These are phyloP conservation scores for Gnathonemus echidnorhynchus DNA, from an alignment of 2,113 vertebrate species.

Conservation along the genomic window DNA sequence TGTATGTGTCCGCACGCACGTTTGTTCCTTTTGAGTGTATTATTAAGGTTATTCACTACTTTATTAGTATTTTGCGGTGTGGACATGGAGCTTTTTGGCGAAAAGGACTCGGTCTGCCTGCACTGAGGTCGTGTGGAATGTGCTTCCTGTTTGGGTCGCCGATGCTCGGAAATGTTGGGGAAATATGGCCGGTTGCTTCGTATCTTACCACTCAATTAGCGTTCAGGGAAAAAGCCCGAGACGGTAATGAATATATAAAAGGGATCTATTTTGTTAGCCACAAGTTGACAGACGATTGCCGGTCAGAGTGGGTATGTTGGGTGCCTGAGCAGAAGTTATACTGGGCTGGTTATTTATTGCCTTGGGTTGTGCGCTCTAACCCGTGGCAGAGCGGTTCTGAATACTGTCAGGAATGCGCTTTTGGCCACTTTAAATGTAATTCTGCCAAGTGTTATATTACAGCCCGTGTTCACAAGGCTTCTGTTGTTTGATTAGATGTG, in stretches of 20 bases:
- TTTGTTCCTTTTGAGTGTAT: not conserved
- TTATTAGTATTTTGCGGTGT: conserved; percentile 5
- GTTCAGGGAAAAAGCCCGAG: not conserved
- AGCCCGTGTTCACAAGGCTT: not conserved
- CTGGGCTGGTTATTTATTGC: not conserved
- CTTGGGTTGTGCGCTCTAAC: not conserved
- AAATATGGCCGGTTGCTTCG: not conserved
- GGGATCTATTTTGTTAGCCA: not conserved
- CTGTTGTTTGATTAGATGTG: not conserved
- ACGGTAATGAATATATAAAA: not conserved
- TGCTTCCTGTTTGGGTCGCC: conserved; percentile 46
- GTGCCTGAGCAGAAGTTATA: not conserved
- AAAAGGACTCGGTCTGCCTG: not conserved
- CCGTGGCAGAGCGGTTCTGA: not conserved
- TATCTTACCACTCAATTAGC: not conserved
- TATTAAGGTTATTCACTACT: not conserved
- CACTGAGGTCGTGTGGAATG: conserved; percentile 44
- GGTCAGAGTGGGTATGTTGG: not conserved
- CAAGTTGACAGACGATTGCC: not conserved
- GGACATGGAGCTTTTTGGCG: conserved; percentile 23
- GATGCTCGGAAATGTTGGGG: conserved; percentile 27
- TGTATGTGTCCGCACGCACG: not conserved
- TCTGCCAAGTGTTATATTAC: not conserved
- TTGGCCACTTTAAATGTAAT: conserved; percentile 3
- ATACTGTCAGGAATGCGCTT: not conserved